These are phyloP conservation scores for Collichthys lucidus DNA, from an alignment of 2,113 vertebrate genomes.

Conservation along the genomic window DNA sequence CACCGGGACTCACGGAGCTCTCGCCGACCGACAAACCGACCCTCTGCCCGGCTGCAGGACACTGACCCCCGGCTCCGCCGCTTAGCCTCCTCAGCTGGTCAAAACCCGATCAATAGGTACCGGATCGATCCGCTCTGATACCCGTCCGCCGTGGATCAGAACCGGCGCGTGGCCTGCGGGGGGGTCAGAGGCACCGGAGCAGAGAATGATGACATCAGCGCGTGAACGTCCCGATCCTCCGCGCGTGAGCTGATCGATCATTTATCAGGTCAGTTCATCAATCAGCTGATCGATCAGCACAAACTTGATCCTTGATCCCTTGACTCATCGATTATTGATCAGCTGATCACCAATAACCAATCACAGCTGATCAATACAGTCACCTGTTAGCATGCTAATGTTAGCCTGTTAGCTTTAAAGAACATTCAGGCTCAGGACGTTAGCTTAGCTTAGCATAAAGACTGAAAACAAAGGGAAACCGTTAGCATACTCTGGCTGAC, in stretches of 20 bases:
- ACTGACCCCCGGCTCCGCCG: not conserved
- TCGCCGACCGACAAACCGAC: conserved; percentile 40
- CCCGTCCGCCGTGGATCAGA: conserved; percentile 18
- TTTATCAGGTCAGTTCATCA: conserved; percentile 43
- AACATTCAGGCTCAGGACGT: not conserved
- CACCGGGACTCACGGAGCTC: conserved; percentile 58
- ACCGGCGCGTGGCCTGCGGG: conserved; percentile 57
- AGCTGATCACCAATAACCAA: not conserved
- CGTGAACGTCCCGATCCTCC: conserved; percentile 47
- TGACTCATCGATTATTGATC: not conserved
- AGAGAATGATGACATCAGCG: conserved; percentile 70
- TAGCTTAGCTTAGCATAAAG: not conserved
- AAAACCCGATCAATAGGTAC: conserved; percentile 41
- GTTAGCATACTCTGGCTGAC: not conserved
- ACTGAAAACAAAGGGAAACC: not conserved
- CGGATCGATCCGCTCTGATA: conserved; percentile 36
- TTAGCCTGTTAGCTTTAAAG: not conserved
- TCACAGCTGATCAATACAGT: not conserved
- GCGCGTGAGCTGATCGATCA: conserved; percentile 65
- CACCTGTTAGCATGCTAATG: not conserved
- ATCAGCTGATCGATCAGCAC: not conserved
- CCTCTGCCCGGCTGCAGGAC: not conserved
- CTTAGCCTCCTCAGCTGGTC: not conserved
- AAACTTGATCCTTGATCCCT: no score
- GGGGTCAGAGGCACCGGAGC: conserved; percentile 40